phyloP scores from a whole-genome alignment of 1,140 invertebrate species.

The Drosophila bipectinata region DNA sequence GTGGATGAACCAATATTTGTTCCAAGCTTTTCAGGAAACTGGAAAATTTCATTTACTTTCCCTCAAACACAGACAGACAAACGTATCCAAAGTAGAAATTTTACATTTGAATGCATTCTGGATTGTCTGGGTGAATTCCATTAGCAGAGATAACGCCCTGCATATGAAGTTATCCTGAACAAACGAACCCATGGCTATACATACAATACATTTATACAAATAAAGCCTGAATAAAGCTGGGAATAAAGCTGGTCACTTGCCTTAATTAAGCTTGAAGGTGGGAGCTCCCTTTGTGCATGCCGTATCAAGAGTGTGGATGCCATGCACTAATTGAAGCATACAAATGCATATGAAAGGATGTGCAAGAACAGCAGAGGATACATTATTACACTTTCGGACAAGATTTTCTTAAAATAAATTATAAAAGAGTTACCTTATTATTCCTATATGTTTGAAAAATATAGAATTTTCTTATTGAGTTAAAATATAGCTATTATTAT shows the following conservation, averaged over 20 bases:
- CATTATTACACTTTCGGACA: background rate
- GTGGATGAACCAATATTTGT: background rate
- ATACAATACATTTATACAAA: conserved; percentile 7
- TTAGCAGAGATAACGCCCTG: conserved; percentile 19
- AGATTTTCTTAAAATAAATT: background rate
- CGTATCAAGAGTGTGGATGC: conserved; percentile 7
- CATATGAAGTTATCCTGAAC: conserved; percentile 8
- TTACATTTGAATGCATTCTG: conserved; percentile 16
- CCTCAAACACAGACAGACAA: background rate
- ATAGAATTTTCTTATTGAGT: background rate
- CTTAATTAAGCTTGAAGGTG: conserved; percentile 48
- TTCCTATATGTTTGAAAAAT: too few species aligned
- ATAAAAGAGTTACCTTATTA: too few species aligned
- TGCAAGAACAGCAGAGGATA: background rate
- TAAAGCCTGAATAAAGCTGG: conserved; percentile 14
- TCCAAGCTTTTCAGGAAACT: conserved; percentile 15
- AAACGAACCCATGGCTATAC: background rate
- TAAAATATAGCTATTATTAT: background rate
- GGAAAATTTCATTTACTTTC: conserved; percentile 39
- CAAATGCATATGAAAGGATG: conserved; percentile 7
- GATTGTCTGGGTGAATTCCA: conserved; percentile 29
- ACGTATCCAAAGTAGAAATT: conserved; percentile 22
- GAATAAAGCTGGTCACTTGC: conserved; percentile 32
- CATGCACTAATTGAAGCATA: conserved; percentile 48
- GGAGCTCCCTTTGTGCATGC: conserved; percentile 10